phyloP scores from a whole-genome alignment of 2,113 vertebrate genomes.

The Dissostichus mawsoni region DNA sequence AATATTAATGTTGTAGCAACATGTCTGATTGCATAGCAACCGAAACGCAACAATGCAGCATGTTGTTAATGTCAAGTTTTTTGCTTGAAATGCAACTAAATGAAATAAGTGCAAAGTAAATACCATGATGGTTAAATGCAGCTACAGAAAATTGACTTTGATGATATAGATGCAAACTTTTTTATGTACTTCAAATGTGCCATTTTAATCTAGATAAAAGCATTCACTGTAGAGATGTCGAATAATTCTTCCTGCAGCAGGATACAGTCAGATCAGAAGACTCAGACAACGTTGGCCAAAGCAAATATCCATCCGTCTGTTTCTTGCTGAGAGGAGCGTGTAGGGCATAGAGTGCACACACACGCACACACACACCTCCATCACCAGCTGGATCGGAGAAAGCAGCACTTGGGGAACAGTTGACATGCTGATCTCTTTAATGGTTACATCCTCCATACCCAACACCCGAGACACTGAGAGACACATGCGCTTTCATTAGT shows the following conservation, averaged over 20 bases:
- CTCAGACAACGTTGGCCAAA: slow-evolving; percentile 62
- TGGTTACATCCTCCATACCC: slow-evolving; percentile 83
- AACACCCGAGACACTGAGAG: slow-evolving; percentile 56
- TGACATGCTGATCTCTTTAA: slow-evolving; percentile 82
- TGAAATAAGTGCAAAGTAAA: slow-evolving; percentile 4
- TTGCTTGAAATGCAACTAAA: slow-evolving; percentile 4
- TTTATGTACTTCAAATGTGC: background rate
- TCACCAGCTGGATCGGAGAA: slow-evolving; percentile 81
- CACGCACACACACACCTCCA: slow-evolving; percentile 67
- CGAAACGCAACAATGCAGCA: slow-evolving; percentile 5
- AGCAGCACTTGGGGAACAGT: slow-evolving; percentile 82
- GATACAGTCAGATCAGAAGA: slow-evolving; percentile 61
- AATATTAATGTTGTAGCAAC: slow-evolving; percentile 23
- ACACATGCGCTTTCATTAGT: slow-evolving; percentile 58
- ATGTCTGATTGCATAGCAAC: slow-evolving; percentile 21
- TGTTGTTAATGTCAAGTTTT: slow-evolving; percentile 10
- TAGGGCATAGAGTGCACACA: slow-evolving; percentile 54
- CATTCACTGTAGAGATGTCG: slow-evolving; percentile 41
- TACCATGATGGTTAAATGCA: background rate
- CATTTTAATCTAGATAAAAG: slow-evolving; percentile 19
- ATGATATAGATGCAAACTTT: background rate
- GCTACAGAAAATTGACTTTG: background rate
- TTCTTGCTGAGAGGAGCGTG: slow-evolving; percentile 64
- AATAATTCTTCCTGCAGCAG: slow-evolving; percentile 55
- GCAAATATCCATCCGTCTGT: slow-evolving; percentile 76